Conservation (phyloP, 1,140 invertebrate genomes). For the Drosophila nebulosa region DNA sequence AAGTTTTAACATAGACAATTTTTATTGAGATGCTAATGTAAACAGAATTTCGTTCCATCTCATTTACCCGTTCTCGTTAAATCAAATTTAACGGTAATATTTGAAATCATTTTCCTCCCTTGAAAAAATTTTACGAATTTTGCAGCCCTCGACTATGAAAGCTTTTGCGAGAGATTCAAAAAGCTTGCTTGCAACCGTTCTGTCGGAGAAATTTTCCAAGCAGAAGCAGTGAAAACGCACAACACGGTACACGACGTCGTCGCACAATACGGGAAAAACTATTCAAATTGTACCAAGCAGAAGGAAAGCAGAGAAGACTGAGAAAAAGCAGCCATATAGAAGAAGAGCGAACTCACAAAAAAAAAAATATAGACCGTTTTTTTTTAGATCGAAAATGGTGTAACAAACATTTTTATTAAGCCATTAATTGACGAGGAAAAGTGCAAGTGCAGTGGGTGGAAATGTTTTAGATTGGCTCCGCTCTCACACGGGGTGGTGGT, state of each 20-base stretch:
- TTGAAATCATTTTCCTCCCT: background rate
- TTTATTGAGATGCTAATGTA: no score
- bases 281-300: constrained; percentile 39
- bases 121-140: background rate
- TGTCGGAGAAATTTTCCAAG: constrained; percentile 55
- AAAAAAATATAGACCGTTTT: constrained; percentile 41
- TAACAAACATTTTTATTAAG: constrained; percentile 68
- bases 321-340: constrained; percentile 9
- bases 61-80: no score
- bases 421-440: constrained; percentile 70
- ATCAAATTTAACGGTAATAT: constrained; percentile 25
- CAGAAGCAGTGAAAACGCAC: constrained; percentile 64
- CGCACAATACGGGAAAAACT: constrained; percentile 65
- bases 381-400: constrained; percentile 51
- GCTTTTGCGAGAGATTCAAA: constrained; percentile 40
- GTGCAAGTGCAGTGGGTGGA: constrained; percentile 76
- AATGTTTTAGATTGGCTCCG: constrained; percentile 62
- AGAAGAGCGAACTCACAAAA: constrained; percentile 22
- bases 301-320: constrained; percentile 13
- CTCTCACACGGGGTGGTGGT: constrained; percentile 16
- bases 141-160: constrained; percentile 52
- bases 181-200: constrained; percentile 19
- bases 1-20: no score
- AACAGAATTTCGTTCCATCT: no score
- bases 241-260: constrained; percentile 50